These are phyloP conservation scores for Tridacna crocea DNA, from an alignment of 2,888 invertebrate genomes.

Conservation along the genomic window DNA sequence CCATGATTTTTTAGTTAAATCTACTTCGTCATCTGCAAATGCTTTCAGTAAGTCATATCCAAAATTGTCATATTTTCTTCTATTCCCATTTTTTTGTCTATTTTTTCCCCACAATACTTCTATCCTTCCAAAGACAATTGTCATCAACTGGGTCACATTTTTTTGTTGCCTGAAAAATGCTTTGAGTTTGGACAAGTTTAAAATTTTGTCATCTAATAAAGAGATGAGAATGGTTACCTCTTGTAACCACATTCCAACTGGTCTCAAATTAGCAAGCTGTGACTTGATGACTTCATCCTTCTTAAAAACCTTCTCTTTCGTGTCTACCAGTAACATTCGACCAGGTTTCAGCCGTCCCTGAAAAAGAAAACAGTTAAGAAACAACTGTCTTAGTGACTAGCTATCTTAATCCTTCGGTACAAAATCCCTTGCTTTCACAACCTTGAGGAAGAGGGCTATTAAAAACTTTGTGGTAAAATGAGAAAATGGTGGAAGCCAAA, in stretches of 20 bases:
- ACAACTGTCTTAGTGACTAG: background rate
- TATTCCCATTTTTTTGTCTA: too few species aligned
- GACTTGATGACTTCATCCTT: conserved; percentile 97
- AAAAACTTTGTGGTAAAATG: background rate
- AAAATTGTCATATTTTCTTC: too few species aligned
- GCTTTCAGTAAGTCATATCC: too few species aligned
- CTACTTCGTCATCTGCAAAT: too few species aligned
- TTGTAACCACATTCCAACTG: conserved; percentile 94
- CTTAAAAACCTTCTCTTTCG: conserved; percentile 93
- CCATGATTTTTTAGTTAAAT: too few species aligned
- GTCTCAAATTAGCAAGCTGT: conserved; percentile 93
- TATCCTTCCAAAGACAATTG: too few species aligned
- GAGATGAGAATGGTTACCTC: conserved; percentile 49
- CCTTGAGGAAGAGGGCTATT: too few species aligned
- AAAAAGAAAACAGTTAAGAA: conserved; percentile 61
- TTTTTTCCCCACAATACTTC: too few species aligned
- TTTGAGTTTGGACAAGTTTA: too few species aligned
- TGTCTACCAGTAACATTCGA: conserved; percentile 98
- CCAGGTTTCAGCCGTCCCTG: conserved; percentile 99
- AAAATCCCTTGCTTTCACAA: background rate
- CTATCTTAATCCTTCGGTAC: background rate
- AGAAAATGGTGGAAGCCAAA: background rate
- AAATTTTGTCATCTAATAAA: too few species aligned
- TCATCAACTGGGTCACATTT: too few species aligned
- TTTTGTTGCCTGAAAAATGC: too few species aligned